phyloP scores from a whole-genome alignment of 2,888 invertebrate species.

The Cantharis nigra region DNA sequence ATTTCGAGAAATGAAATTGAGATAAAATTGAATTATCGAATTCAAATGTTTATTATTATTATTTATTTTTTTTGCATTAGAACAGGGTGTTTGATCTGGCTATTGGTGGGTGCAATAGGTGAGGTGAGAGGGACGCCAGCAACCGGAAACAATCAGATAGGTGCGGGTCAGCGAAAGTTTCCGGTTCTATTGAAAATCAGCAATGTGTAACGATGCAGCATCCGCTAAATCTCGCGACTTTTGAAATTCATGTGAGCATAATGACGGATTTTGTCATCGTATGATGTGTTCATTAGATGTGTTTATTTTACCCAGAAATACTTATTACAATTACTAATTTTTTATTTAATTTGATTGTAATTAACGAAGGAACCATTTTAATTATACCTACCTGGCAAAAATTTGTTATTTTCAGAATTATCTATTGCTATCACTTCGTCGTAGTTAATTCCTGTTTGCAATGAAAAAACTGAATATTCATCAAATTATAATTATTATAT shows the following conservation, averaged over 20 bases:
- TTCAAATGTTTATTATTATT: constrained; percentile 25
- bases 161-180: constrained; percentile 55
- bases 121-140: not conserved
- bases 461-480: not conserved
- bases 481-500: not conserved
- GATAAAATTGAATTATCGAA: constrained; percentile 23
- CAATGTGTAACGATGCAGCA: constrained; percentile 55
- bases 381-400: not conserved
- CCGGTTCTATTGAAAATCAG: constrained; percentile 56
- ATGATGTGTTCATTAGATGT: not conserved
- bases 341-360: not conserved
- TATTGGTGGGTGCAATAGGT: constrained; percentile 5
- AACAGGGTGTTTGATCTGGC: constrained; percentile 24
- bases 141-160: constrained; percentile 52
- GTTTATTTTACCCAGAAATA: not conserved
- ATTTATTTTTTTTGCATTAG: constrained; percentile 15
- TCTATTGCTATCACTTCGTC: not conserved
- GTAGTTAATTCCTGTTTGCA: not conserved
- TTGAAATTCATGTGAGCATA: constrained; percentile 3
- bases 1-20: constrained; percentile 6
- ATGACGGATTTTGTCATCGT: constrained; percentile 7
- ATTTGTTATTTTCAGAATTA: not conserved
- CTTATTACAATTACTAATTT: not conserved
- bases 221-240: constrained; percentile 43
- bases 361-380: not conserved